phyloP scores from a whole-genome alignment of 2,113 vertebrate genomes.

The Emydocephalus ijimae region DNA sequence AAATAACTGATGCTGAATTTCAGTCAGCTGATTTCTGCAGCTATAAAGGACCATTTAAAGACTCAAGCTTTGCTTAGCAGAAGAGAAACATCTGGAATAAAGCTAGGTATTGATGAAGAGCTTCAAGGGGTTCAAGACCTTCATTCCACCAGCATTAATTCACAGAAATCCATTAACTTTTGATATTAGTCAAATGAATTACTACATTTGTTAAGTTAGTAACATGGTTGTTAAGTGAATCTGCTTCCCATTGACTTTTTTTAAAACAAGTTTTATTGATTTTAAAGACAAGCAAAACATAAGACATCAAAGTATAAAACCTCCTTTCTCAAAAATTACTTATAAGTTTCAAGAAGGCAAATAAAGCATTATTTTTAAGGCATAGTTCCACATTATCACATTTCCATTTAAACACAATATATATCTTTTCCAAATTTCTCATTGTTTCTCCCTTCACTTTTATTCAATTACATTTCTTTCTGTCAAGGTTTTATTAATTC shows the following conservation, averaged over 20 bases:
- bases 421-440: too few relatives aligned
- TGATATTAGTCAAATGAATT: not conserved
- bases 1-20: not conserved
- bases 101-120: not conserved
- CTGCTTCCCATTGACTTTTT: not conserved
- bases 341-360: too few relatives aligned
- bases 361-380: too few relatives aligned
- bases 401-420: too few relatives aligned
- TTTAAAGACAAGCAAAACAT: too few relatives aligned
- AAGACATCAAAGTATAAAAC: too few relatives aligned
- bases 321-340: too few relatives aligned
- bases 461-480: too few relatives aligned
- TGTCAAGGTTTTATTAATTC: too few relatives aligned
- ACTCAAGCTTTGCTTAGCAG: not conserved
- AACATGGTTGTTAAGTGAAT: not conserved
- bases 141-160: not conserved
- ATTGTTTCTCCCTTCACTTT: too few relatives aligned
- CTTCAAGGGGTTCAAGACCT: not conserved
- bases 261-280: too few relatives aligned
- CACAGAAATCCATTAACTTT: not conserved
- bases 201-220: not conserved
- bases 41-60: not conserved
- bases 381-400: too few relatives aligned
- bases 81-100: not conserved
- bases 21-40: not conserved